phyloP scores from a whole-genome alignment of 1,140 invertebrate species.

The Campoletis sonorensis region DNA sequence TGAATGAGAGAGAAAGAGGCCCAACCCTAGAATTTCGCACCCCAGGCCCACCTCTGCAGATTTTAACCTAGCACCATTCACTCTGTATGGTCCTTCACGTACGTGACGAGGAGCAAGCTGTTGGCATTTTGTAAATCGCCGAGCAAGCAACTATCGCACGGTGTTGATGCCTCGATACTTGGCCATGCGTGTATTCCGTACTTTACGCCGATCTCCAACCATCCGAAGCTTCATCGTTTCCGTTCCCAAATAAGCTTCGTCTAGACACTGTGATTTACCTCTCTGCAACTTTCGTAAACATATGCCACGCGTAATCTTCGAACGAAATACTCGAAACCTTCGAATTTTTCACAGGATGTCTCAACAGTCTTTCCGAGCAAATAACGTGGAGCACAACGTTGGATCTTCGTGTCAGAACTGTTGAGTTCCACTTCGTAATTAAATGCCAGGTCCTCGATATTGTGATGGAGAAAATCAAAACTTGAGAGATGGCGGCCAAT shows the following conservation, averaged over 20 bases:
- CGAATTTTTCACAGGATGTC: not conserved
- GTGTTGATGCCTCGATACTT: conserved; percentile 14
- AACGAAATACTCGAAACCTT: not conserved
- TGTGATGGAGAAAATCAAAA: no score
- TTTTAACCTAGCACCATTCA: conserved; percentile 9
- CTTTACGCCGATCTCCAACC: not conserved
- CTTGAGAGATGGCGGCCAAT: no score
- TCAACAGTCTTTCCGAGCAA: not conserved
- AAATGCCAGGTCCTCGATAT: no score
- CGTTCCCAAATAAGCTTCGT: conserved; percentile 9
- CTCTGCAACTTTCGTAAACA: not conserved
- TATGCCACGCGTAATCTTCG: not conserved
- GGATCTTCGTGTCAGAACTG: no score
- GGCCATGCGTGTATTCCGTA: conserved; percentile 4
- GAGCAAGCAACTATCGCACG: conserved; percentile 12
- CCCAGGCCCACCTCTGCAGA: not conserved
- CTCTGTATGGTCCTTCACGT: conserved; percentile 6
- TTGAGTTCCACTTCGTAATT: no score
- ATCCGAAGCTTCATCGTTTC: not conserved
- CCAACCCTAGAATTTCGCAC: not conserved
- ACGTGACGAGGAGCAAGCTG: conserved; percentile 8
- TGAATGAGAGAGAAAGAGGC: not conserved
- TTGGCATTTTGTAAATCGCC: conserved; percentile 24
- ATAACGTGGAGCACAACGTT: not conserved
- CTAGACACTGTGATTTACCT: not conserved